Base-by-base conservation (phyloP, 1,140 invertebrate species). In the Orussus abietinus region DNA sequence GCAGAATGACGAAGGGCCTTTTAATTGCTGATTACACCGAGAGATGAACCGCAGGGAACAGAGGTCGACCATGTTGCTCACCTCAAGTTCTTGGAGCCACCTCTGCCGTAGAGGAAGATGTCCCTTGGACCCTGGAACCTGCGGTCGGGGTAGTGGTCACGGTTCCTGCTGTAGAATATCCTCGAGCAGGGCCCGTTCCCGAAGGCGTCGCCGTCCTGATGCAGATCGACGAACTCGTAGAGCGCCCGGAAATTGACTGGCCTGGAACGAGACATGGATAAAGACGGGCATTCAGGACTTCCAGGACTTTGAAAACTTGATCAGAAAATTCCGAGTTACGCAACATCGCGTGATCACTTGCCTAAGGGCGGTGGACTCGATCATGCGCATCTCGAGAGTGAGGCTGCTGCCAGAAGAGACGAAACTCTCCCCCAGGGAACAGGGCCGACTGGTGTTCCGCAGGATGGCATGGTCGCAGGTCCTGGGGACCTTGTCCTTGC, bases 171-270 rank as follows among this genome's bases (percentile, higher is more conserved):
- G 14, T 80, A 77, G 52, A 90, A 90, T 26, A 79, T 70, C 39
- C 84, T 67, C 0, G 81, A 85, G 53, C 84, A 86, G 0, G 77
- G 74, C 1, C 80, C 81, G 5, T 60, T 75, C 0, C 83, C 85
- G 62, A 81, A 85, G 0, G 81, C 78, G 38, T 89, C 81, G 0
- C 89, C 89, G 54, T 91, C 88, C 71, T 91, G 84, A 44, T 88
- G 83, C 2, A 90, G 72, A 64, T 92, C 88, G 5, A 92, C 89
- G 50, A 93, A 92, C 66, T 93, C 89, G 68, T 91, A 93, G n/a
- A 90, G 76, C 0, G 88, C 81, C 53, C 86, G 83, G 59, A 92
- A 92, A 50, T 85, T 82, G 9, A 92, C 80, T 0, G 87, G 85
- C 43, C 86, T 88, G 68, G 20, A 76, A 77, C 29, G 31, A 43